phyloP scores from a whole-genome alignment of 2,888 invertebrate genomes.

The Entomobrya multifasciata region DNA sequence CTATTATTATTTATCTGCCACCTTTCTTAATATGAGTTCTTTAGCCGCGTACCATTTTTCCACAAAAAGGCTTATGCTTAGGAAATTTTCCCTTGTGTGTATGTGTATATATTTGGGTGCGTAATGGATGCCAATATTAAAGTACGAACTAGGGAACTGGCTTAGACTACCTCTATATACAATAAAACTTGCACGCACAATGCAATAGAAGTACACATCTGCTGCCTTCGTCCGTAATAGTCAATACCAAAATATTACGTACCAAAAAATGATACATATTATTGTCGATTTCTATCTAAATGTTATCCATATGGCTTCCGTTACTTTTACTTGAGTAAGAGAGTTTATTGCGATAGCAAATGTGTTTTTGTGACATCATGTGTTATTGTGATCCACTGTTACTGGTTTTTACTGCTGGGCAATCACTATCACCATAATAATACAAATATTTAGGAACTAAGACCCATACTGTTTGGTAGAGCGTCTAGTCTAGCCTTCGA shows the following conservation, averaged over 20 bases:
- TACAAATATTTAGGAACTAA: no score
- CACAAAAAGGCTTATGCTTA: slow-evolving; percentile 38
- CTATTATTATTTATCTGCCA: no score
- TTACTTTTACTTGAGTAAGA: no score
- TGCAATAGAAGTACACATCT: slow-evolving; percentile 37
- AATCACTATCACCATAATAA: background rate
- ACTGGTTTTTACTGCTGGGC: background rate
- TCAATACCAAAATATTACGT: slow-evolving; percentile 44
- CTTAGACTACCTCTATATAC: no score
- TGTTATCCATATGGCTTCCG: slow-evolving; percentile 58
- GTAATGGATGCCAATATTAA: background rate
- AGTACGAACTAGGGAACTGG: no score
- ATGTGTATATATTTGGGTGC: slow-evolving; percentile 8
- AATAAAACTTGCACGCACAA: background rate
- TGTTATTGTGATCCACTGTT: slow-evolving; percentile 26
- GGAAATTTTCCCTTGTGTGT: slow-evolving; percentile 21
- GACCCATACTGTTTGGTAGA: no score
- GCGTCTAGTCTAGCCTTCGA: no score
- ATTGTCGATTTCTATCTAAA: slow-evolving; percentile 63
- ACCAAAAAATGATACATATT: slow-evolving; percentile 56
- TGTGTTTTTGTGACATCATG: background rate
- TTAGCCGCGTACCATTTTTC: no score
- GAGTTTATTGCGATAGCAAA: slow-evolving; percentile 19
- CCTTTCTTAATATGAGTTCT: no score
- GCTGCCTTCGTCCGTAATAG: background rate